Percentiles rank a stretch among this genome's conserved stretches.
phyloP scores from a whole-genome alignment of 2,113 vertebrate genomes.

The Larimichthys polyactis region DNA sequence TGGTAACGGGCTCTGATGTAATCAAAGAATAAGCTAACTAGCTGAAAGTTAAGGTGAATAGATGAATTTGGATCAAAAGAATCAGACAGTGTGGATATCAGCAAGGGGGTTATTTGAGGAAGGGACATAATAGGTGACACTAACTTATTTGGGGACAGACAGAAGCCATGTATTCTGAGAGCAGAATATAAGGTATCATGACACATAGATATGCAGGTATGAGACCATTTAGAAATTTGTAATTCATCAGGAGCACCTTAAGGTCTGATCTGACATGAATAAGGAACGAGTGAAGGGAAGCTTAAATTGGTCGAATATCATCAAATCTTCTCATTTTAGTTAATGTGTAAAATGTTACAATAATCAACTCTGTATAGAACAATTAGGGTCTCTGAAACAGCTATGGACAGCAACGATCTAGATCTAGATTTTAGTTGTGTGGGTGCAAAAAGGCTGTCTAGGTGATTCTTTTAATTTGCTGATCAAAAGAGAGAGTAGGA shows the following conservation, averaged over 20 bases:
- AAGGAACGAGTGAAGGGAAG: too few relatives aligned
- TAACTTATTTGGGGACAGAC: neutral
- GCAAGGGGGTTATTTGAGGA: neutral
- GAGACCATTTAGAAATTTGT: neutral
- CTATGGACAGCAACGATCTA: too few relatives aligned
- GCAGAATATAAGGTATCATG: neutral
- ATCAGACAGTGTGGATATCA: neutral
- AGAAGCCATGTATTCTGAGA: neutral
- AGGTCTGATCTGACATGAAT: neutral
- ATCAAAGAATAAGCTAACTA: neutral
- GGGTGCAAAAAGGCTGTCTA: too few relatives aligned
- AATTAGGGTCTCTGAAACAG: neutral
- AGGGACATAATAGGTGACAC: neutral
- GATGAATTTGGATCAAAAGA: neutral
- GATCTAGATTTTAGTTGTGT: too few relatives aligned
- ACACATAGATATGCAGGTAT: neutral
- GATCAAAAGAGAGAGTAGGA: neutral
- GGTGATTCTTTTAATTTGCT: neutral
- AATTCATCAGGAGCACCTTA: neutral
- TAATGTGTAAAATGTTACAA: too few relatives aligned
- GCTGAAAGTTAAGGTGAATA: neutral
- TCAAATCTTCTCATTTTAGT: too few relatives aligned
- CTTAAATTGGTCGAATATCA: too few relatives aligned
- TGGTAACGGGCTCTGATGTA: too few relatives aligned
- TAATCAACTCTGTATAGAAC: neutral